Evolutionary conservation across 2,888 invertebrate genomes (phyloP), one percentile per base, ranked within the genome.

Genomic region (Hydriomena furcata): DNA sequence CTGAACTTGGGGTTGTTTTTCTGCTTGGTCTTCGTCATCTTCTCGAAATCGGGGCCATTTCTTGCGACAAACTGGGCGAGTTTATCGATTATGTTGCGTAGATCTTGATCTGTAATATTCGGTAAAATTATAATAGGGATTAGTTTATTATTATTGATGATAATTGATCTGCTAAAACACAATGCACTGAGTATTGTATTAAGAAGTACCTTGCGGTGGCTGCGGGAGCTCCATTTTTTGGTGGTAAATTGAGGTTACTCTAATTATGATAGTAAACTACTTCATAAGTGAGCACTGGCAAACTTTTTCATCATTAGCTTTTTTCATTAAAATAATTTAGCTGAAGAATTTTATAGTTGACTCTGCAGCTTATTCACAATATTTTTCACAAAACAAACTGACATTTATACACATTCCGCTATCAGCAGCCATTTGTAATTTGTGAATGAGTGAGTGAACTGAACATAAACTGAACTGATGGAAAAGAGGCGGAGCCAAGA

Each of bases 21-120:
- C 88, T 99, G 99, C 89, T 99, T 99, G 77, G 96, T 96, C 92
- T 99, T 99, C 54, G 99, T 99, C 96, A 99, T 99, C 89, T 97
- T 95, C 91, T 99, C 99, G 89, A 99, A 99, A 82, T 99, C 99
- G n/a, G 98, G 98, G 43, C 99, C 99, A 95, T 99, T 99, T 87
- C 98, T 92, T 52, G 99, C 99, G 63, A 99, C 99, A 93, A 99
- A 99, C 86, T 98, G 98, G 7, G 99, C 99, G 70, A 99, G 92
- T 92, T 99, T 99, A 92, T 99, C 99, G 74, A 99, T 99, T 76
- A 99, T 98, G 91, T 98, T 98, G 77, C 96, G 94, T 73, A 98
- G 93, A 81, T 99, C 98, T 74, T 95, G 95, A 92, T 99, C 99
- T 95, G 80, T 60, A 91, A 86, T 49, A 54, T 49, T 17, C 8